Conservation (phyloP, 2,113 vertebrate species). For the Chionis minor region DNA sequence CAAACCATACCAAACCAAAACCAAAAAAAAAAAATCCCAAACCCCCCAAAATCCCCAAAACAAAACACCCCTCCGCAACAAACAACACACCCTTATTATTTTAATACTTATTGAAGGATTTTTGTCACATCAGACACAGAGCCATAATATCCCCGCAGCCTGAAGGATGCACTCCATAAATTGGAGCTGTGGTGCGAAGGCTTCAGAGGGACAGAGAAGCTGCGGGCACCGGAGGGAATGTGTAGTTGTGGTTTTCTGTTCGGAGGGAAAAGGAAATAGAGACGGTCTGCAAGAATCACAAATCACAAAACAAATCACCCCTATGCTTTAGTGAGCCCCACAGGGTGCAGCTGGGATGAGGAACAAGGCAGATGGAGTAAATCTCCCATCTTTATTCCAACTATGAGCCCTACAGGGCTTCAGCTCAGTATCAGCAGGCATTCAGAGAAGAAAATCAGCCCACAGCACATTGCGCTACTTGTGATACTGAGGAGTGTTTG, state of each 20-base stretch:
- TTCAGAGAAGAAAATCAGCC: background rate
- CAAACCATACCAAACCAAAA: too few species aligned
- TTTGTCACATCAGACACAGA: background rate
- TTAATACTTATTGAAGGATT: background rate
- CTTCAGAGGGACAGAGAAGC: background rate
- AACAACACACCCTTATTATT: background rate
- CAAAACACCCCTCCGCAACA: background rate
- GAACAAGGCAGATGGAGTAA: background rate
- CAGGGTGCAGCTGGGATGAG: background rate
- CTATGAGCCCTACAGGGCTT: background rate
- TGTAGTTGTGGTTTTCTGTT: background rate
- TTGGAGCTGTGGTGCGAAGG: fast-evolving
- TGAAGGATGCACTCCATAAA: background rate
- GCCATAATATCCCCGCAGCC: fast-evolving
- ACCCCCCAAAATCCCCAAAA: background rate
- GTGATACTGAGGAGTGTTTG: background rate
- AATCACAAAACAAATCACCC: background rate
- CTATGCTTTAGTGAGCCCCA: background rate
- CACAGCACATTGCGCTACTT: too few species aligned
- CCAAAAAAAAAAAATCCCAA: too few species aligned
- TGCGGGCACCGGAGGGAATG: background rate
- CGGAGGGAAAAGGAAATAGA: background rate
- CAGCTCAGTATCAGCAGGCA: background rate
- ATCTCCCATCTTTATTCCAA: background rate
- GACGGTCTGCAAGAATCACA: background rate